Evolutionary conservation across 1,140 invertebrate genomes (phyloP), one percentile per base, ranked within the genome.

Genomic region (Drosophila prosaltans): DNA sequence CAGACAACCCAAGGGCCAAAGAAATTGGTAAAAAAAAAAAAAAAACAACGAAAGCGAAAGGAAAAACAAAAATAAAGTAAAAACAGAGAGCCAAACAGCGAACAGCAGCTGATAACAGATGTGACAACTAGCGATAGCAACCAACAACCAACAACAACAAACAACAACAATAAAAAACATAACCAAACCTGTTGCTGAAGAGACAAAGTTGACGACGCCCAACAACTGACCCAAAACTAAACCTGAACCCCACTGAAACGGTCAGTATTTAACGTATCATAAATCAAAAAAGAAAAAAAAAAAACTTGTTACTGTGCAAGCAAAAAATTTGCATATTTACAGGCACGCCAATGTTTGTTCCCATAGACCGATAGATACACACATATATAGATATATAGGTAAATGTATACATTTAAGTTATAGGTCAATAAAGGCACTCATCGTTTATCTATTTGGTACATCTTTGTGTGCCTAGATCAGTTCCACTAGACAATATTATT

Each of bases 251-350:
- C 32, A 5, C 3, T 1, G 1, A 36, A 36, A 51, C 24, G 45
- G 45, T 51, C 21, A 51, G 45, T 51, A 51, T 51, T 51, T 51
- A 51, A 51, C 45, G 45, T 51, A 51, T 51, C 45, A 51, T 51
- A 51, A 51, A 51, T 51, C 63, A 10, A 65, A 71, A 78, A 86
- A 86, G 16, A 16, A 16, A 16, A 16, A 16, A 16, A 10, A 65
- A 71, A 78, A 86, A 86, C 83, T 84, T 86, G 83, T 86, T 86
- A 84, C 83, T 66, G 57, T 36, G 21, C 59, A 61, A 57, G 65
- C 65, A 58, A 61, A 62, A 55, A 41, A 74, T 65, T 58, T 78
- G 69, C 68, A 65, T 57, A 58, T 85, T 67, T 66, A 65, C 70
- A 77, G 70, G 66, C 76, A 57, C 54, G 65, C 70, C 64, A 65